Evolutionary conservation across 2,113 vertebrate genomes (phyloP).

Genomic region (Tricholaema leucomelas): DNA sequence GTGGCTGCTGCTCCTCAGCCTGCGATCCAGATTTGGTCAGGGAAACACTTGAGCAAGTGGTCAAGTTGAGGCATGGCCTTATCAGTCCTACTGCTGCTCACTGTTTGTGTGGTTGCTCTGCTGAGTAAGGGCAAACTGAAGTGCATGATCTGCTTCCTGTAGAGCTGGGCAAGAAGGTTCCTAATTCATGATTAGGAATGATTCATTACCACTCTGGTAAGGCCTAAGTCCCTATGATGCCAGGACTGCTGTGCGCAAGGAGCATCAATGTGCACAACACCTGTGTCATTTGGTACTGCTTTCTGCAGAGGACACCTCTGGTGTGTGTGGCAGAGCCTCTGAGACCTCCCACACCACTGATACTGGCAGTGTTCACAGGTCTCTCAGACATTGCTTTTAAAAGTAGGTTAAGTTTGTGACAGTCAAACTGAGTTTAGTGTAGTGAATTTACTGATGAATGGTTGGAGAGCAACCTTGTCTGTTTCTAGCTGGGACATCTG

Average conservation of each 20-base stretch:
- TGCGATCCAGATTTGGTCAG: background rate
- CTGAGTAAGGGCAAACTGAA: background rate
- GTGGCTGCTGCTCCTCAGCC: background rate
- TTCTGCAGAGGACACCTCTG: background rate
- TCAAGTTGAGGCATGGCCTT: background rate
- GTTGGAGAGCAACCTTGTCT: background rate
- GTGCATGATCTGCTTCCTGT: background rate
- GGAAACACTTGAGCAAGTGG: background rate
- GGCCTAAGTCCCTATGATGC: background rate
- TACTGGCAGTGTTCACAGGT: background rate
- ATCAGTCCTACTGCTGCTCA: background rate
- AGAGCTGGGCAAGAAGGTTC: background rate
- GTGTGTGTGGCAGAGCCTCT: background rate
- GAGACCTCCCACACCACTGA: background rate
- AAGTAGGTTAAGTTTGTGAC: background rate
- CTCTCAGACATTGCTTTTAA: background rate
- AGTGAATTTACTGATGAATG: background rate
- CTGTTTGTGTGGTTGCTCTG: background rate
- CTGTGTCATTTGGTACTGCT: accelerated
- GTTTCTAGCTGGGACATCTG: background rate
- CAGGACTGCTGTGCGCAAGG: background rate
- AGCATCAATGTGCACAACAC: background rate
- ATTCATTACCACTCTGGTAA: background rate
- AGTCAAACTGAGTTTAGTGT: background rate
- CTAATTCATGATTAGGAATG: background rate